Base-by-base conservation (phyloP, 2,888 invertebrate genomes). In the Halictus ligatus region DNA sequence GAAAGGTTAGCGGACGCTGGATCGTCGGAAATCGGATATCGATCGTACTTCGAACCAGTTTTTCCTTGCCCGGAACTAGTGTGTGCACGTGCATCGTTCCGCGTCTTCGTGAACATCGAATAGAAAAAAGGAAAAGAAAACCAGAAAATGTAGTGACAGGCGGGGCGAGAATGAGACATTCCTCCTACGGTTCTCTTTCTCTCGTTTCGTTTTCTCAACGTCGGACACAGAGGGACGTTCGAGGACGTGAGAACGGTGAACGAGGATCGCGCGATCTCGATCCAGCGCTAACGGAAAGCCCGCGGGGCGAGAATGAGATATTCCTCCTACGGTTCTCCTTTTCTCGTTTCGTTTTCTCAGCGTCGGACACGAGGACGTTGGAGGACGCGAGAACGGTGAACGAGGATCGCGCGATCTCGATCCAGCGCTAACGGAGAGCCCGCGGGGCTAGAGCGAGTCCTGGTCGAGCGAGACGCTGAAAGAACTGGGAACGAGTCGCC, bases 1-100 rank as follows among this genome's bases (percentile, higher is more conserved):
- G 74, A 75, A 78, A 35, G 25, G 72, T 90, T 90, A 90, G 86
- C 77, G n/a, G 74, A n/a, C 40, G 35, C 50, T 25, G 54, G 35
- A 60, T 12, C 21, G 18, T 25, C 15, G 12, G 12, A 0, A 25
- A 46, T 46, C 35, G 21, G 2, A 21, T 29, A 21, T 29, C 64
- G 73, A 29, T n/a, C 43, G 72, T 18, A 71, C 54, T 73, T 79
- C 60, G 50, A 64, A 48, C 64, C 69, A 25, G 71, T 40, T 50
- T 81, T 69, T 40, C 74, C 73, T 29, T 48, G 80, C 76, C 80
- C 79, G 77, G 67, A 54, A 83, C 43, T 48, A 43, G 64, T 71
- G 69, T 69, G 75, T n/a, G 40, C 18, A 35, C 76, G 80, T 78
- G 87, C 84, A 72, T 74, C 73, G 69, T 83, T 84, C 87, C 87